These are phyloP conservation scores for Phrynocephalus vlangalii DNA, from an alignment of 2,797 vertebrate genomes.

Conservation along the genomic window DNA sequence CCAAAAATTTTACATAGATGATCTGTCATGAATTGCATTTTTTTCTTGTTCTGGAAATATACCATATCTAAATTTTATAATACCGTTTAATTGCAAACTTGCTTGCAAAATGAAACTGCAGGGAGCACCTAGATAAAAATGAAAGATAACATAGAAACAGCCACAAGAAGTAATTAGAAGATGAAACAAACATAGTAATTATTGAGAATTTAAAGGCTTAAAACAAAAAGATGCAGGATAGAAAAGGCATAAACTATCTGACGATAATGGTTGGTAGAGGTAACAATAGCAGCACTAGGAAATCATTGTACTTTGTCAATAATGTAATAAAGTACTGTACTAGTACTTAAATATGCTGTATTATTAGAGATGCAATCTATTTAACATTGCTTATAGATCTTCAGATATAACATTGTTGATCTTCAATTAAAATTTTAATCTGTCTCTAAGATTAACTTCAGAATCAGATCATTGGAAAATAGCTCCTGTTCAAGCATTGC, in stretches of 20 bases:
- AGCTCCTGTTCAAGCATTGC: too few relatives aligned
- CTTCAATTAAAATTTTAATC: not conserved
- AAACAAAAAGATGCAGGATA: not conserved
- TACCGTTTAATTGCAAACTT: not conserved
- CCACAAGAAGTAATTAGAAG: conserved; percentile 33
- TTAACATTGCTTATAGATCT: not conserved
- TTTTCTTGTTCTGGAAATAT: not conserved
- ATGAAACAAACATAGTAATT: conserved; percentile 27
- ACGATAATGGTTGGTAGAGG: not conserved
- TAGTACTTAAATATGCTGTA: not conserved
- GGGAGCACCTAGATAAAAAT: not conserved
- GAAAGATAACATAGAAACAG: conserved; percentile 27
- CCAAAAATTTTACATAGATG: conserved; percentile 2
- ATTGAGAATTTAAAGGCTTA: conserved; percentile 17
- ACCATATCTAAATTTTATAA: not conserved
- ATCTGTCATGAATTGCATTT: not conserved
- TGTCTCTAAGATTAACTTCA: too few relatives aligned
- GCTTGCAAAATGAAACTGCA: not conserved
- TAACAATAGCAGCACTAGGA: not conserved
- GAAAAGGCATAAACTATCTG: not conserved
- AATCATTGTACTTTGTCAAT: conserved; percentile 1
- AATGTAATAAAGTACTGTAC: not conserved
- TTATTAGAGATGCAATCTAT: not conserved
- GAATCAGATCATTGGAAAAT: not conserved
- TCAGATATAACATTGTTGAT: not conserved